Evolutionary conservation across 30 jellyfish, hydroid and myxozoan species (phyloP).

Genomic region (Chrysaora quinquecirrha): DNA sequence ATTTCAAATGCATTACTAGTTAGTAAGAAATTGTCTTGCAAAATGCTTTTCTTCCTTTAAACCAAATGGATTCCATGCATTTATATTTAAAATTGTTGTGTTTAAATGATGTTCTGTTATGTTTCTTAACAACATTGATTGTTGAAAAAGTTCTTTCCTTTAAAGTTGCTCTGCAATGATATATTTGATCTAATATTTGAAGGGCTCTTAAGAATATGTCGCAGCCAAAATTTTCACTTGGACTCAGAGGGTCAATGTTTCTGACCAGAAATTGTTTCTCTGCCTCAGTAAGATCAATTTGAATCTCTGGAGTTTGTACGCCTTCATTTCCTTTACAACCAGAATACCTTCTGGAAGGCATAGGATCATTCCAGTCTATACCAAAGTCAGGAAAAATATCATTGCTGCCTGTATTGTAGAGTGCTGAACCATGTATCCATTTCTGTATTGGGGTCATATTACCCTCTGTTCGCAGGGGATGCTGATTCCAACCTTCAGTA

Average conservation of each 20-base stretch:
- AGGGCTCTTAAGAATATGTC: background rate
- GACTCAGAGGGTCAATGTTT: slow-evolving; percentile 3
- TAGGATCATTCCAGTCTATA: slow-evolving; percentile 37
- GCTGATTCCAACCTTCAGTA: background rate
- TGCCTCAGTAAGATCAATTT: background rate
- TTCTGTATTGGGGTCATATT: slow-evolving; percentile 40
- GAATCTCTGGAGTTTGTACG: slow-evolving; percentile 1
- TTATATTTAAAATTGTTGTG: too few species aligned
- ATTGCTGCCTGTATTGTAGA: background rate
- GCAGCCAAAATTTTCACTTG: slow-evolving; percentile 5
- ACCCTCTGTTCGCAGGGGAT: slow-evolving; percentile 26
- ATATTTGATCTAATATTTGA: background rate
- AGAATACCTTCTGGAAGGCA: slow-evolving; percentile 40
- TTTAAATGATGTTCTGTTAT: background rate
- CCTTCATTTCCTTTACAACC: slow-evolving; percentile 10
- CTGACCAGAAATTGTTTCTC: background rate
- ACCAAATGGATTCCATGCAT: too few species aligned
- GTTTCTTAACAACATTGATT: background rate
- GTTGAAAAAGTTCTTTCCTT: background rate
- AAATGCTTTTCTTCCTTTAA: too few species aligned
- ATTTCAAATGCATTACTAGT: too few species aligned
- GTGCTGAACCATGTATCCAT: slow-evolving; percentile 30
- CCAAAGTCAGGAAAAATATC: slow-evolving; percentile 33
- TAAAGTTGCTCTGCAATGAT: background rate
- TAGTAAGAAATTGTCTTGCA: too few species aligned